Base-by-base conservation (phyloP, 2,888 invertebrate genomes). In the Drosophila acutilabella region DNA sequence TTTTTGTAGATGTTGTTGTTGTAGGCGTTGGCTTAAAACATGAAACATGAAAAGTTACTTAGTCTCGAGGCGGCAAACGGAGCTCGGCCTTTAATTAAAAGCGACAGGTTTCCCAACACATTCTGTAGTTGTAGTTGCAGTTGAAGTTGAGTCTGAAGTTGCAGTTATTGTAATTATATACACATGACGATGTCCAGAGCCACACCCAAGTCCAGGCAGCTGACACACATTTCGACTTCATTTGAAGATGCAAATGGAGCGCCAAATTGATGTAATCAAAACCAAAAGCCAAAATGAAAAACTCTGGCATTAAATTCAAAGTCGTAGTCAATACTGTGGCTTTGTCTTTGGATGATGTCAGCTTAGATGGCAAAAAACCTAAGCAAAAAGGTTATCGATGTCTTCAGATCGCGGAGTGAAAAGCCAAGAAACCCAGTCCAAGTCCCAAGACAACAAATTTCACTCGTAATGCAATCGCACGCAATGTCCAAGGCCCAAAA, bases 11-110 rank as follows among this genome's bases (percentile, higher is more conserved):
- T 62, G 36, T 11, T 57, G 36, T 11, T 52, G 40, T 13, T 66
- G 64, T 30, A 54, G 47, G 18, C 14, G 38, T 20, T 53, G 74
- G 84, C 81, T 81, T 77, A 73, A 83, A 76, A 78, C 71, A 79
- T 67, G 62, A 70, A 81, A 86, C 85, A 86, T 88, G 88, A 88
- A 86, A 86, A 88, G 84, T 86, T 88, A 86, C 85, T 86, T 86
- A 86, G 78, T 83, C 73, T 67, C 58, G 57, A 44, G 65, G 64
- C 64, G 56, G 66, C 66, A 44, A 36, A 40, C 36, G 20, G 26
- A 48, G 30, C 41, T 48, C 60, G 57, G 88, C 75, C 85, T 86
- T 83, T 88, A 86, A 86, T 86, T 86, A 88, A 86, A 88, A 80
- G 84, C 88, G 85, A 88, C 85, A 86, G 85, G 85, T 86, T 80